Percentiles rank a stretch among this genome's conserved stretches.
phyloP scores from a whole-genome alignment of 2,113 vertebrate species.

The Antigone vipio region DNA sequence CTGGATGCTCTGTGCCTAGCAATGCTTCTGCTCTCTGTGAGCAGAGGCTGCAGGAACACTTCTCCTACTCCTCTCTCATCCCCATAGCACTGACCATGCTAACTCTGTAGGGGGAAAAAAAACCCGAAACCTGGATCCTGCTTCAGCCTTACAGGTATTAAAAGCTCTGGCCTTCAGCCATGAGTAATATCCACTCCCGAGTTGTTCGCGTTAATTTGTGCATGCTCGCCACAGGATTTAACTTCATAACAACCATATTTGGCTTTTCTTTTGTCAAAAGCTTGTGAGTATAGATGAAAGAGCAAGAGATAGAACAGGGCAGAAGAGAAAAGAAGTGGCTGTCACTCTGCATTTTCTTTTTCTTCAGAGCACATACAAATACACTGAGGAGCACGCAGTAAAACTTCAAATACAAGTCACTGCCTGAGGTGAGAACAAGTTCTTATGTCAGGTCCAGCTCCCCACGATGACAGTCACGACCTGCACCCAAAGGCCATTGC shows the following conservation, averaged over 20 bases:
- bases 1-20: not conserved
- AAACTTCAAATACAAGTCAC: not conserved
- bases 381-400: not conserved
- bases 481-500: not conserved
- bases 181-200: not conserved
- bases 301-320: not conserved
- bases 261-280: not conserved
- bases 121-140: not conserved
- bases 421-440: not conserved
- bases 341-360: not conserved
- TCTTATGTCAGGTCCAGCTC: not conserved
- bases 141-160: not conserved
- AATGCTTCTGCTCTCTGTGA: not conserved
- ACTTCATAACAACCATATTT: not conserved
- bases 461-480: not conserved
- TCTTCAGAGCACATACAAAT: not conserved
- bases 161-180: not conserved
- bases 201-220: not conserved
- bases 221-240: not conserved
- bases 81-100: not conserved
- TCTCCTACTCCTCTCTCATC: not conserved
- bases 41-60: not conserved
- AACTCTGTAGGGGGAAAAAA: not conserved
- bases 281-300: not conserved
- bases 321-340: not conserved